Evolutionary conservation across 2,797 vertebrate genomes (phyloP).

Genomic region (Enteromius trimaculatus): DNA sequence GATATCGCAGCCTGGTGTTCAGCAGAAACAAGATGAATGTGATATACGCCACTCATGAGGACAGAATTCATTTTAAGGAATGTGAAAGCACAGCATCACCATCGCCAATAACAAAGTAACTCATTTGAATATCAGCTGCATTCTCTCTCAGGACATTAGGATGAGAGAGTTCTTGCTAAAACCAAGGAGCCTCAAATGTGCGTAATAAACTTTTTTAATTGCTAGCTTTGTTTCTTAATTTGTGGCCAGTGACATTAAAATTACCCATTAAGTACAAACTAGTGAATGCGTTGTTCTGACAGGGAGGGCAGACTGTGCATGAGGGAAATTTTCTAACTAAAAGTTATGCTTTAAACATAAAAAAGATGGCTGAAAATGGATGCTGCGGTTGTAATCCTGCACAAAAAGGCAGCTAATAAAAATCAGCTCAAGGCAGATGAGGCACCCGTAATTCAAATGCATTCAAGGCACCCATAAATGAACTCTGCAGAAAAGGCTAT

Average conservation of each 20-base stretch:
- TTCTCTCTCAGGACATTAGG: conserved; percentile 73
- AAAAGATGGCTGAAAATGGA: conserved; percentile 73
- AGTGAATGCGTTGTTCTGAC: conserved; percentile 65
- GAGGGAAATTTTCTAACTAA: conserved; percentile 71
- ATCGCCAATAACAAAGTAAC: conserved; percentile 75
- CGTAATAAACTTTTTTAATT: conserved; percentile 76
- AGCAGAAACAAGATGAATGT: conserved; percentile 73
- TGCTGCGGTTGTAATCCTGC: conserved; percentile 76
- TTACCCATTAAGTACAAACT: conserved; percentile 67
- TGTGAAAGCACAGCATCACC: conserved; percentile 72
- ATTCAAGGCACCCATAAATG: conserved; percentile 79
- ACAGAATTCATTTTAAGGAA: conserved; percentile 76
- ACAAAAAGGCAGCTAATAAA: conserved; percentile 82
- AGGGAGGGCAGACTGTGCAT: conserved; percentile 60
- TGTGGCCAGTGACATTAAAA: conserved; percentile 73
- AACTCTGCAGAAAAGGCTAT: conserved; percentile 72
- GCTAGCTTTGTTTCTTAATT: conserved; percentile 76
- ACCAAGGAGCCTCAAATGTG: conserved; percentile 62
- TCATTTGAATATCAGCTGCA: conserved; percentile 77
- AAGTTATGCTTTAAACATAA: conserved; percentile 72
- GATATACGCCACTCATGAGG: conserved; percentile 79
- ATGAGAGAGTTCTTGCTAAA: conserved; percentile 73
- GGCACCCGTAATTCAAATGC: conserved; percentile 78
- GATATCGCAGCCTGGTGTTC: conserved; percentile 76
- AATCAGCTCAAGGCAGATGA: conserved; percentile 81